Evolutionary conservation across 30 jellyfish, hydroid and myxozoan species (phyloP).

Genomic region (Aurelia aurita complex sp. Pacific): DNA sequence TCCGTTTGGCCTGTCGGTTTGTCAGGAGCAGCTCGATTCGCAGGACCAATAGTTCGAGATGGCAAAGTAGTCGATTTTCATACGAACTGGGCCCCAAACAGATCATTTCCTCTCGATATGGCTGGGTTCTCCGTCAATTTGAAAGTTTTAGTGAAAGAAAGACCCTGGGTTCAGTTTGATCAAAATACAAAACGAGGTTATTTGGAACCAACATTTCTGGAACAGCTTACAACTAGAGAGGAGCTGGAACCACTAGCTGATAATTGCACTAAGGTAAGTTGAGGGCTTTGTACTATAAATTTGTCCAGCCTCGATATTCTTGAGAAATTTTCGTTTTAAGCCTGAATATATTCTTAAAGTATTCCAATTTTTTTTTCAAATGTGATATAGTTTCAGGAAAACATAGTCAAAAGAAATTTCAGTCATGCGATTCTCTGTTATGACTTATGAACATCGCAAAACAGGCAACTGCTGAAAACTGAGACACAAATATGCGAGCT

Average conservation of each 20-base stretch:
- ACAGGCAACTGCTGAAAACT: no score
- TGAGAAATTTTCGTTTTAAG: no score
- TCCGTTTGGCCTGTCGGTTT: slow-evolving; percentile 99
- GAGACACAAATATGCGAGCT: no score
- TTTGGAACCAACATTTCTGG: slow-evolving; percentile 92
- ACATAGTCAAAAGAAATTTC: no score
- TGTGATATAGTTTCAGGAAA: no score
- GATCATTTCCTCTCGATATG: slow-evolving; percentile 97
- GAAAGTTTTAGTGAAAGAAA: slow-evolving; percentile 65
- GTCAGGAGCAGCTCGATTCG: slow-evolving; percentile 98
- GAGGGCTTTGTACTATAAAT: background rate
- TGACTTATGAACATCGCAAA: no score
- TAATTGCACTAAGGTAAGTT: slow-evolving; percentile 91
- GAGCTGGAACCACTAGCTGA: slow-evolving; percentile 96
- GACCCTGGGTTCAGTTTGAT: slow-evolving; percentile 70
- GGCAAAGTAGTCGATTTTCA: slow-evolving; percentile 92
- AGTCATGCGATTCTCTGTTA: no score
- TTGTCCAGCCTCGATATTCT: no score
- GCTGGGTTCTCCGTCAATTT: slow-evolving; percentile 94
- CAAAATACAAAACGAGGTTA: slow-evolving; percentile 79
- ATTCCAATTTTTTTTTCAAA: no score
- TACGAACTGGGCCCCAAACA: slow-evolving; percentile 98
- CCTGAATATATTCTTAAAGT: no score
- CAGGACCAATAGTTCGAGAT: slow-evolving; percentile 89
- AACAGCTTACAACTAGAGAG: slow-evolving; percentile 81